These are phyloP conservation scores for Karalla daura DNA, from an alignment of 2,797 vertebrate species.

Conservation along the genomic window DNA sequence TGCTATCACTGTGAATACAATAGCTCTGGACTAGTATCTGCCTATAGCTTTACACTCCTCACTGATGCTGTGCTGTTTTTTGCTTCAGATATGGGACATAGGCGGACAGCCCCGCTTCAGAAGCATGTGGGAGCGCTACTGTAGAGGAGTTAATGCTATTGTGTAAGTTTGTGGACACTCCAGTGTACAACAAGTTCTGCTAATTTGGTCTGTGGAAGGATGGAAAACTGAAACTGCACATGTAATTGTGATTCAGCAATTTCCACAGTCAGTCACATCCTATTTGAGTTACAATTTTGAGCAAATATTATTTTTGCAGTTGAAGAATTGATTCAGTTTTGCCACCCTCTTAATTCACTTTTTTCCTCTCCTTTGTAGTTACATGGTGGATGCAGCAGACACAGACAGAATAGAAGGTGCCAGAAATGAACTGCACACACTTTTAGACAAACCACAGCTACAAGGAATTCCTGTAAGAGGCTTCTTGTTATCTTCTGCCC, in stretches of 20 bases:
- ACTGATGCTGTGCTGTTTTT: slow-evolving; percentile 20
- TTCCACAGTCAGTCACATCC: too few species aligned
- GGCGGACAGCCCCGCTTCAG: slow-evolving; percentile 98
- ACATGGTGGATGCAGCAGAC: slow-evolving; percentile 99
- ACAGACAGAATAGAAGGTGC: slow-evolving; percentile 97
- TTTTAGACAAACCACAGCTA: slow-evolving; percentile 97
- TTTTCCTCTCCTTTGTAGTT: slow-evolving; percentile 78
- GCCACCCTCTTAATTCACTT: not conserved
- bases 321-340: not conserved
- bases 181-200: not conserved
- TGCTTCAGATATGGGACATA: slow-evolving; percentile 95
- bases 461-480: slow-evolving; percentile 97
- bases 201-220: not conserved
- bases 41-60: not conserved
- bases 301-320: not conserved
- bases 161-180: slow-evolving; percentile 87
- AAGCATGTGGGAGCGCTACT: slow-evolving; percentile 99
- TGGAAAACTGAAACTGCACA: not conserved
- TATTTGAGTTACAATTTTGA: too few species aligned
- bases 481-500: not conserved
- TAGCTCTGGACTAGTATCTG: not conserved
- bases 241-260: not conserved
- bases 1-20: slow-evolving; percentile 7
- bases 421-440: slow-evolving; percentile 96
- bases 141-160: slow-evolving; percentile 97